Base-by-base conservation (phyloP, 2,888 invertebrate species). In the Polyploca ridens region DNA sequence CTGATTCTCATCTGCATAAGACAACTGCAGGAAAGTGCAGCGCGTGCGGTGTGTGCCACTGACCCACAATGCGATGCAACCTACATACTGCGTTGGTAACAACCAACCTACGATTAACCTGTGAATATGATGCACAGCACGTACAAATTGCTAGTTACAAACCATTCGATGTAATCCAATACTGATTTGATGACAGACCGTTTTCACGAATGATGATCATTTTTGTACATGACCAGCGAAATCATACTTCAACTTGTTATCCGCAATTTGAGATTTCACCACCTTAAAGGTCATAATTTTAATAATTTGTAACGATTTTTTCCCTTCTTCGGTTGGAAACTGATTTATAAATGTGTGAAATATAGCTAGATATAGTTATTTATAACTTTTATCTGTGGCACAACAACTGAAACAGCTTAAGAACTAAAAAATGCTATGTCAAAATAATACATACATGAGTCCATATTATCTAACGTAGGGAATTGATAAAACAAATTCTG, bases 11-110 rank as follows among this genome's bases (percentile, higher is more conserved):
- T 88, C 83, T 86, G 84, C 85, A 86, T 85, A 83, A 84, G 86
- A 87, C 86, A 88, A 84, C 81, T 82, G 86, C 84, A 90, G 83
- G 89, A 90, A 90, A 90, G 89, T 82, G 88, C 84, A 82, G 82
- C 83, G 82, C 84, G 82, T 83, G 83, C 84, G 72, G 76, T 76
- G 76, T 81, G 91, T 88, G 83, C 90, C 84, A 89, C 81, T 92
- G 87, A 89, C 92, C 90, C 80, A 90, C 85, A 81, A 87, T 83
- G 77, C 73, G 77, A 70, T 82, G 76, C 84, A 86, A 78, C 89
- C 87, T 83, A 90, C 89, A 89, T 87, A 83, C 82, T 74, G 77
- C 73, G 79, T 66, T 81, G 80, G 83, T 81, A 82, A 81, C 79
- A 82, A 82, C 78, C 82, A 85, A 83, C 83, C 81, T 72, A 72